phyloP scores from a whole-genome alignment of 2,113 vertebrate genomes.

The Uria lomvia region DNA sequence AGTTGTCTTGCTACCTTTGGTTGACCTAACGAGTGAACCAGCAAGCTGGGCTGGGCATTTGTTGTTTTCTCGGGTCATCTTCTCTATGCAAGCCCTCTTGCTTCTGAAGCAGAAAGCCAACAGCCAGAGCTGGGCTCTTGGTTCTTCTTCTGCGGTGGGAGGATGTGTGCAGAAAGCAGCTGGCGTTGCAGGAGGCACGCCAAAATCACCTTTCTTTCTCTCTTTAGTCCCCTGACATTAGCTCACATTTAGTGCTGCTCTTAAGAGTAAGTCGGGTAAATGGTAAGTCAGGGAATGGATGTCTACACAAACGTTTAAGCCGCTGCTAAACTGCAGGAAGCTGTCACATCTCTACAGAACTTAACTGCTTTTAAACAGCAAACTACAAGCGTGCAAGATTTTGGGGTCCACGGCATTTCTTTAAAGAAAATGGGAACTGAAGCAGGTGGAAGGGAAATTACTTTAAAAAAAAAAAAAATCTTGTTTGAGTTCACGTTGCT shows the following conservation, averaged over 20 bases:
- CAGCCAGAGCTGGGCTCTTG: background rate
- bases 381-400: background rate
- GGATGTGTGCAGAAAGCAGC: background rate
- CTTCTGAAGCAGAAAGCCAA: background rate
- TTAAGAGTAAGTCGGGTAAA: background rate
- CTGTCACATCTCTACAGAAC: background rate
- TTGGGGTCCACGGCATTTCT: background rate
- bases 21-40: background rate
- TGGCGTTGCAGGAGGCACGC: background rate
- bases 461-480: background rate
- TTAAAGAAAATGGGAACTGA: slow-evolving; percentile 15
- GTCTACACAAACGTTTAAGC: background rate
- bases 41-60: background rate
- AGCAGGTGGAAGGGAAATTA: slow-evolving; percentile 1
- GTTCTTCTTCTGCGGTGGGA: background rate
- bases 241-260: background rate
- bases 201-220: background rate
- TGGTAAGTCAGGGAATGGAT: background rate
- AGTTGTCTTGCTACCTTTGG: slow-evolving; percentile 3
- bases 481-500: slow-evolving; percentile 20
- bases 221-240: background rate
- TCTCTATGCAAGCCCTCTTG: background rate
- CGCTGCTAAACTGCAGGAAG: background rate
- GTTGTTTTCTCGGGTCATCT: background rate
- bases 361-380: background rate